Evolutionary conservation across 2,113 vertebrate genomes (phyloP).

Genomic region (Calonectris borealis): DNA sequence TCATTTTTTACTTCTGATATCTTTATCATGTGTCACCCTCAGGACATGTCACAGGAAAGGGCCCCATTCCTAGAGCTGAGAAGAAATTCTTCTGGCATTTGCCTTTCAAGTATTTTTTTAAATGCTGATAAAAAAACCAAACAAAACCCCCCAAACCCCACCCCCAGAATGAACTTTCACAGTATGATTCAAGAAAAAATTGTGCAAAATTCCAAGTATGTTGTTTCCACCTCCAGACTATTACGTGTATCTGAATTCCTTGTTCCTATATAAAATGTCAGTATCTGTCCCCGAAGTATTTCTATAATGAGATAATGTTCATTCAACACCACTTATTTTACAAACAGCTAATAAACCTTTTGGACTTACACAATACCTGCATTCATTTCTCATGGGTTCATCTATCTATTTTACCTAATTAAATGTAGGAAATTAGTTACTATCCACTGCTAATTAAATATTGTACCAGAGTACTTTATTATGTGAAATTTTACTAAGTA

Average conservation of each 20-base stretch:
- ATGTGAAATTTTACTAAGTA: constrained; percentile 60
- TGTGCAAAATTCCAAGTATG: not conserved
- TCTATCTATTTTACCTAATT: constrained; percentile 58
- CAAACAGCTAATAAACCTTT: not conserved
- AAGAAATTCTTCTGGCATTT: not conserved
- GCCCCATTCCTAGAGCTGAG: not conserved
- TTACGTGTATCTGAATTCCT: not conserved
- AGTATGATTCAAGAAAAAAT: not conserved
- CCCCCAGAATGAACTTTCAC: not conserved
- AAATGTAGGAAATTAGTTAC: not conserved
- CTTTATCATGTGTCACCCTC: not conserved
- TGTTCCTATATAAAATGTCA: not conserved
- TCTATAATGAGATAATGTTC: not conserved
- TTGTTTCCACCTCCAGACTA: not conserved
- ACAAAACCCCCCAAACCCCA: not conserved
- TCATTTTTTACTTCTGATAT: not conserved
- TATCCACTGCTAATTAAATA: not conserved
- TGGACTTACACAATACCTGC: constrained; percentile 49
- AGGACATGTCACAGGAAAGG: not conserved
- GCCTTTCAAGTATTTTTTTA: not conserved
- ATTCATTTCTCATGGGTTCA: constrained; percentile 38
- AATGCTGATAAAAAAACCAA: not conserved
- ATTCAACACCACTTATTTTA: not conserved
- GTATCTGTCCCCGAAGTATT: not conserved
- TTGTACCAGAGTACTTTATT: constrained; percentile 27